Conservation (phyloP, 2,113 vertebrate species). For the Naja naja region DNA sequence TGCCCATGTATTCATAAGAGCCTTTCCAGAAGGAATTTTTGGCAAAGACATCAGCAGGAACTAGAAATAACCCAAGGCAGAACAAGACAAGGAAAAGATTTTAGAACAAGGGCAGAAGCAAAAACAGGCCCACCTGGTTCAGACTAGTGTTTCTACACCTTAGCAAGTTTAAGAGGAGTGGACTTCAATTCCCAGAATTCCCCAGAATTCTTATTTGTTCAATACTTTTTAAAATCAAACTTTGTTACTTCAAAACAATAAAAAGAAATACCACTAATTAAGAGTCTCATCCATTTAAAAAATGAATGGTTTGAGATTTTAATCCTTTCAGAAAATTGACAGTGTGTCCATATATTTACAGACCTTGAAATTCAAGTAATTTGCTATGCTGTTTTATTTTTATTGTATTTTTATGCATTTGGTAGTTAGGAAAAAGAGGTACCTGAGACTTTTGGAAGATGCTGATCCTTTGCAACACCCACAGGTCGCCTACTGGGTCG, state of each 20-base stretch:
- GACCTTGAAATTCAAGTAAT: background rate
- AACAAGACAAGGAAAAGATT: background rate
- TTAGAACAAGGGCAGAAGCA: background rate
- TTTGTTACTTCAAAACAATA: background rate
- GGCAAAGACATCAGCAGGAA: slow-evolving; percentile 90
- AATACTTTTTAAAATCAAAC: background rate
- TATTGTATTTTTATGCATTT: background rate
- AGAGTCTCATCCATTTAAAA: background rate
- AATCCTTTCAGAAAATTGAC: background rate
- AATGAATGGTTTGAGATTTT: background rate
- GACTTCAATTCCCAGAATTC: background rate
- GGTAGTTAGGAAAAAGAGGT: background rate
- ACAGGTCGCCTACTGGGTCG: slow-evolving; percentile 87
- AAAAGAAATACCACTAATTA: background rate
- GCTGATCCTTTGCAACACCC: slow-evolving; percentile 85
- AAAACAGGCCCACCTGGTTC: background rate
- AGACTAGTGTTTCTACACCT: background rate
- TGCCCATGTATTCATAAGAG: slow-evolving; percentile 95
- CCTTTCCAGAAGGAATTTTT: slow-evolving; percentile 97
- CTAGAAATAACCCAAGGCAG: slow-evolving; percentile 59
- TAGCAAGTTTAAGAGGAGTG: background rate
- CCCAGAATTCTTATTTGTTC: background rate
- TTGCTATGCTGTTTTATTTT: background rate
- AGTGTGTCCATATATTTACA: background rate
- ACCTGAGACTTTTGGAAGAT: slow-evolving; percentile 84